Evolutionary conservation across 1,140 invertebrate species (phyloP), one percentile per base, ranked within the genome.

Genomic region (Palaemon carinicauda): DNA sequence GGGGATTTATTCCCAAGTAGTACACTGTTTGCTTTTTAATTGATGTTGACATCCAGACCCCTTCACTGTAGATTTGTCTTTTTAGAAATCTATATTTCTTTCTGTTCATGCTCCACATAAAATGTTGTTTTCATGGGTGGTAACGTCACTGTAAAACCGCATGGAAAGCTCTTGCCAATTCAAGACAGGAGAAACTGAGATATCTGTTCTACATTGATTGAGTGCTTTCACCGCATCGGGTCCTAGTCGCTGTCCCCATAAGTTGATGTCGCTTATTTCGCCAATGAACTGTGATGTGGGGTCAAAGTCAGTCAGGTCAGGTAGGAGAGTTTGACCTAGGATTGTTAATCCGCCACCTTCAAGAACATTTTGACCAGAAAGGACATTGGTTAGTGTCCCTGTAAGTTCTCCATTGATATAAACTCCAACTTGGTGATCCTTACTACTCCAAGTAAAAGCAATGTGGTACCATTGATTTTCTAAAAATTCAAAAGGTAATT

Each of bases 231-330:
- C 60, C 24, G 60, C 60, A 15, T 51, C 56, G 21, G 78, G 69
- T 17, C 60, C 50, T 12, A 89, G 79, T n/a, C 29, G 54, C 9
- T 52, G 21, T 29, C 56, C 51, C 88, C 89, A 89, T 19, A 89
- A 60, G 41, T 85, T 88, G 3, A 89, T 74, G 27, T 88, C 80
- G 17, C 82, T 88, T 53, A 89, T 87, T 51, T 89, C 89, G 17
- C 89, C 89, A 15, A 71, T 41, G 41, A 89, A 82, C 51, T 88
- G 87, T 56, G 89, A 89, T 5, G 89, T 88, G 14, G 80, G 75
- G 60, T 89, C 89, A 75, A 89, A 88, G 51, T 86, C 87, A 17
- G 89, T 87, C 29, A 89, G 79, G 29, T 88, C 87, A 29, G 89
- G 89, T 3, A 89, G 79, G 3, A 88, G 71, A 24, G 89, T 87